Base-by-base conservation (phyloP, 2,888 invertebrate genomes). In the Arenicola marina region DNA sequence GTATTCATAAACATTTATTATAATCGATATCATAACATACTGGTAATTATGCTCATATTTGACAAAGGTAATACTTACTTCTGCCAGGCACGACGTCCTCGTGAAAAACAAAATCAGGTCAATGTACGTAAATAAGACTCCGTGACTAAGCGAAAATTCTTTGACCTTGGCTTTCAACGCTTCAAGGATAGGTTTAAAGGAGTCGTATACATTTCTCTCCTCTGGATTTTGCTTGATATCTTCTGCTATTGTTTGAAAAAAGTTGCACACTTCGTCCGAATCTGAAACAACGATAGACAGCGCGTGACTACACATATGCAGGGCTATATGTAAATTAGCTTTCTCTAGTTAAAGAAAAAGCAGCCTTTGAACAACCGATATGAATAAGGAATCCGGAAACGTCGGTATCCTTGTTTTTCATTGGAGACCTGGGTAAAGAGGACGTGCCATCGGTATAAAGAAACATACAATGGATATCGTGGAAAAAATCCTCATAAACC, bases 51-150 rank as follows among this genome's bases (percentile, higher is more conserved):
- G n/a, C n/a, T n/a, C n/a, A n/a, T n/a, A 28, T 15, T 53, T 4
- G 21, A 28, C 7, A 28, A 53, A 15, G 28, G 3, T 32, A 11
- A 57, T 21, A 26, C 59, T 7, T 62, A 80, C 80, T 76, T 75
- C 65, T n/a, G 78, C 78, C 24, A 78, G 64, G 59, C 67, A 67
- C 24, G 68, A 59, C 33, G 63, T 75, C 56, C 71, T 69, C 1
- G 76, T 73, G 61, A 81, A 79, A 68, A 80, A 79, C 31, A 65
- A 57, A 26, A 78, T 62, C 1, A 79, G 62, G 33, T 68, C 57
- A 2, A 51, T 26, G 26, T 44, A 59, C 11, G 31, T 21, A 24
- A 53, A 65, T 15, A 59, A 33, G 7, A 28, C 29, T 0, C 44
- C n/a, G 24, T 59, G 54, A n/a, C 61, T 51, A 26, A 63, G 59